phyloP scores from a whole-genome alignment of 2,888 invertebrate species.

The Rotaria macrura region DNA sequence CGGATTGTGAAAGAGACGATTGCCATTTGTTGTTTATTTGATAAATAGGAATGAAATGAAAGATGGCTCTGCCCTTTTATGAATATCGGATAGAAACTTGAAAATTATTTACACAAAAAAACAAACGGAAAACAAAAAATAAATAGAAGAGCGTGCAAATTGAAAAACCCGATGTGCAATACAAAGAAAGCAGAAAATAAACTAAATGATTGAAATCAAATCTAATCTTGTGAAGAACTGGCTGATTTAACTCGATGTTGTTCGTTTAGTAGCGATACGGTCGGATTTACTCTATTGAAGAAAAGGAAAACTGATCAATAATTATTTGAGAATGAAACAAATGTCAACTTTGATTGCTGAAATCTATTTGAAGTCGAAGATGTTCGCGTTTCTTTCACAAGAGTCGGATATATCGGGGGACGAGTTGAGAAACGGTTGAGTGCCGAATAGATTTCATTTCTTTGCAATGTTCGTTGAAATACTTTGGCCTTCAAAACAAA shows the following conservation, averaged over 20 bases:
- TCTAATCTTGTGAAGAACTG: neutral
- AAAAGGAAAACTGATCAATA: neutral
- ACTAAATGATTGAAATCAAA: neutral
- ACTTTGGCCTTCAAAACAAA: slow-evolving; percentile 15
- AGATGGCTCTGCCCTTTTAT: slow-evolving; percentile 18
- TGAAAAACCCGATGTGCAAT: neutral
- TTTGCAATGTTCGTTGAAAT: slow-evolving; percentile 11
- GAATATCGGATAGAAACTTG: neutral
- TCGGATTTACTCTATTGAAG: neutral
- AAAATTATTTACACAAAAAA: neutral
- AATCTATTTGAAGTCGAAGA: neutral
- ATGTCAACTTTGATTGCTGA: neutral
- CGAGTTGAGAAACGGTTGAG: neutral
- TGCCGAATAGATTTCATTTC: neutral
- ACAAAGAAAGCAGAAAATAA: neutral
- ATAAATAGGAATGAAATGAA: neutral
- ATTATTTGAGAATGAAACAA: neutral
- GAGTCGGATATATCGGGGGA: neutral
- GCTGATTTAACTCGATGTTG: neutral
- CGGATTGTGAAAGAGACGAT: neutral
- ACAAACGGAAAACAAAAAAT: neutral
- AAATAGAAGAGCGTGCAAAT: neutral
- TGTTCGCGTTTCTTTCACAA: slow-evolving; percentile 6
- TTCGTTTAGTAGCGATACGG: neutral
- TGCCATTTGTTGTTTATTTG: neutral